Percentiles rank a stretch among this genome's conserved stretches.
Evolutionary conservation across 2,797 vertebrate genomes (phyloP).

Genomic region (Danio aesculapii): DNA sequence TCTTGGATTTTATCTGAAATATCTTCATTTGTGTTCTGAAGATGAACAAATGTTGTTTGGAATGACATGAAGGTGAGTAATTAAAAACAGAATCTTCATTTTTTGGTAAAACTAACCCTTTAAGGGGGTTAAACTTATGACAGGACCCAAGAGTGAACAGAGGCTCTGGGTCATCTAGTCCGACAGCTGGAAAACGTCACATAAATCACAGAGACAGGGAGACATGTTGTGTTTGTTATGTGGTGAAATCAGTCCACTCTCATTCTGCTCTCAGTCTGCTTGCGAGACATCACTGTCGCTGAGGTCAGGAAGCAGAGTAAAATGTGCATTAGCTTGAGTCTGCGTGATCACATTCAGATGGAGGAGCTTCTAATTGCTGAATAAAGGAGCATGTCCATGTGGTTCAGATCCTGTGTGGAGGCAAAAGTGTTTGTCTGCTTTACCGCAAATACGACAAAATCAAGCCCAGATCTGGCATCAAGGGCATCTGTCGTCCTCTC

Average conservation of each 20-base stretch:
- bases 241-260: slow-evolving; percentile 41
- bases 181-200: slow-evolving; percentile 39
- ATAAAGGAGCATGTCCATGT: slow-evolving; percentile 66
- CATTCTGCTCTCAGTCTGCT: slow-evolving; percentile 22
- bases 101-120: too few relatives aligned
- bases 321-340: slow-evolving; percentile 18
- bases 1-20: too few relatives aligned
- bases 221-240: slow-evolving; percentile 24
- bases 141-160: slow-evolving; percentile 24
- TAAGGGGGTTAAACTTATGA: background rate
- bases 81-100: too few relatives aligned
- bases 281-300: slow-evolving; percentile 34
- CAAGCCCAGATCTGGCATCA: slow-evolving; percentile 44
- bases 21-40: too few relatives aligned
- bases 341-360: slow-evolving; percentile 30
- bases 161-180: slow-evolving; percentile 20
- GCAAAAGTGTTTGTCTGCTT: slow-evolving; percentile 30
- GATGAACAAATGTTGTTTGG: too few relatives aligned
- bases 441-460: slow-evolving; percentile 28
- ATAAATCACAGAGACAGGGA: slow-evolving; percentile 31
- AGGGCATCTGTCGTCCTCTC: slow-evolving; percentile 27
- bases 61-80: too few relatives aligned
- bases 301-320: slow-evolving; percentile 58
- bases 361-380: slow-evolving; percentile 60
- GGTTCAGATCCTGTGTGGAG: slow-evolving; percentile 66